phyloP scores from a whole-genome alignment of 2,888 invertebrate species.

The Drosophila limbata region DNA sequence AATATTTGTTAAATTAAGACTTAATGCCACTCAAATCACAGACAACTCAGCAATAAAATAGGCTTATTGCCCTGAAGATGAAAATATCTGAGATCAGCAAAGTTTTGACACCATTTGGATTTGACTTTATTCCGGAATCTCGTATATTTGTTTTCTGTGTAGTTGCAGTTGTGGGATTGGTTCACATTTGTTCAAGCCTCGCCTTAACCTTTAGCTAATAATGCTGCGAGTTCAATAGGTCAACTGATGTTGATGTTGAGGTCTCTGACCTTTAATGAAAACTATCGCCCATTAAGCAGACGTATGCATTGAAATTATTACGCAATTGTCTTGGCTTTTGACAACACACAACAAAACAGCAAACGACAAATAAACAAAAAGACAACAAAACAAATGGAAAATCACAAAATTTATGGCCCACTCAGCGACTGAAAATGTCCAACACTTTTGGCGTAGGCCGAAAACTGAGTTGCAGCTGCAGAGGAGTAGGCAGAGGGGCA shows the following conservation, averaged over 20 bases:
- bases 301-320: slow-evolving; percentile 32
- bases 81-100: background rate
- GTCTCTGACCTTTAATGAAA: slow-evolving; percentile 43
- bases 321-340: slow-evolving; percentile 61
- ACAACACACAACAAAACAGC: slow-evolving; percentile 22
- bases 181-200: background rate
- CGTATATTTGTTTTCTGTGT: background rate
- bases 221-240: background rate
- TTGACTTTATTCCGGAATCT: background rate
- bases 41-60: too few species aligned
- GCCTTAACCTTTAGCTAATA: slow-evolving; percentile 8
- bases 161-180: background rate
- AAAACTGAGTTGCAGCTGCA: slow-evolving; percentile 6
- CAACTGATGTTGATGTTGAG: slow-evolving; percentile 1
- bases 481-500: background rate
- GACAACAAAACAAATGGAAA: slow-evolving; percentile 40
- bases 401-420: slow-evolving; percentile 70
- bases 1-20: too few species aligned
- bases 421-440: slow-evolving; percentile 51
- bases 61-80: too few species aligned
- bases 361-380: slow-evolving; percentile 19
- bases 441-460: slow-evolving; percentile 49
- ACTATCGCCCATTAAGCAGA: slow-evolving; percentile 27
- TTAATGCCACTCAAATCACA: too few species aligned
- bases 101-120: too few species aligned